A percentile compares a stretch with the other conserved stretches of the same genome.
Conservation (phyloP, 1,140 invertebrate species). For the Pristionchus pacificus region DNA sequence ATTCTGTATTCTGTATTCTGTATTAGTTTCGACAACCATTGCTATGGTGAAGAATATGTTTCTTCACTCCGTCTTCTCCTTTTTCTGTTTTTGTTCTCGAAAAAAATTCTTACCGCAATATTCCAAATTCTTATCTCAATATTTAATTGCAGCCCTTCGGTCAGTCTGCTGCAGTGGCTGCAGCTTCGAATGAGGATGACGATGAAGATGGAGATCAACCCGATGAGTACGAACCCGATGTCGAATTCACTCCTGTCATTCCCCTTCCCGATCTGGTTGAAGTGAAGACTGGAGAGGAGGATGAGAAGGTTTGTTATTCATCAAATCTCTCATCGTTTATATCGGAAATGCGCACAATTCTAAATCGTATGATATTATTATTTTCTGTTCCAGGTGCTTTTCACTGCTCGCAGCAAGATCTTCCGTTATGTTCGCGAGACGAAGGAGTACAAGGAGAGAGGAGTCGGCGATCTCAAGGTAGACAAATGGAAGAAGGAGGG, state of each 20-base stretch:
- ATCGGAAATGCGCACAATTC: too few species aligned
- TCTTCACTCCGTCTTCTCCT: too few species aligned
- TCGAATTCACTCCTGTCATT: slow-evolving; percentile 61
- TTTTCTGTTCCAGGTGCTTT: slow-evolving; percentile 41
- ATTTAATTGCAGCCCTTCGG: neutral
- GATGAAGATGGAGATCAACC: too few species aligned
- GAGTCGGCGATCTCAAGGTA: slow-evolving; percentile 60
- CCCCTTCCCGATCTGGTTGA: slow-evolving; percentile 59
- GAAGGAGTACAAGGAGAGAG: slow-evolving; percentile 62
- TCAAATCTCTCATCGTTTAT: neutral
- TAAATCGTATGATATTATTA: too few species aligned
- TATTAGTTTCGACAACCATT: too few species aligned
- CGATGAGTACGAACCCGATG: slow-evolving; percentile 59
- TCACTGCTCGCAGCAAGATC: slow-evolving; percentile 42
- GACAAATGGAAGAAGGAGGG: too few species aligned
- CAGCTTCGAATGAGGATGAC: slow-evolving; percentile 4
- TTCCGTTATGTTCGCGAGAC: slow-evolving; percentile 43
- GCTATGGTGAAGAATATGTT: too few species aligned
- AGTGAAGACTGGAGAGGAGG: slow-evolving; percentile 51
- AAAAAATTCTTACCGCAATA: too few species aligned
- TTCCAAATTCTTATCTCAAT: too few species aligned
- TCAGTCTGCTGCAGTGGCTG: neutral
- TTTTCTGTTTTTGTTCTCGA: too few species aligned
- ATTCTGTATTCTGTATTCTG: too few species aligned
- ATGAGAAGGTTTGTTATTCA: slow-evolving; percentile 23